phyloP scores from a whole-genome alignment of 1,140 invertebrate species.

The Sitobion miscanthi region DNA sequence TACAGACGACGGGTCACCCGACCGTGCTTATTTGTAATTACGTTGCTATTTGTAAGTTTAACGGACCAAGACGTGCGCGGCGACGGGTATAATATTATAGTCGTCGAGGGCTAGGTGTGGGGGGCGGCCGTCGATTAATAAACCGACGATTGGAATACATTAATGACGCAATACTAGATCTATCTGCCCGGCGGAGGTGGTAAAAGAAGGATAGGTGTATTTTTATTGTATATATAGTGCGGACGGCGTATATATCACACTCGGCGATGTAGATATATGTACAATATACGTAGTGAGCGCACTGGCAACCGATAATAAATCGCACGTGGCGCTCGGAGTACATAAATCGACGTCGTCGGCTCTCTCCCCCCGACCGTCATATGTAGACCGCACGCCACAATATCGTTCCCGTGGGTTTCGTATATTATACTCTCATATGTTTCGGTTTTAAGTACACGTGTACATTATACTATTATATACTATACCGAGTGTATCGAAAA shows the following conservation, averaged over 20 bases:
- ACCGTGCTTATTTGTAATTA: not conserved
- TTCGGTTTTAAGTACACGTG: not conserved
- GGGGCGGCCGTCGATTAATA: not conserved
- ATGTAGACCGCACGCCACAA: not conserved
- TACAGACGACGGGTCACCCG: not conserved
- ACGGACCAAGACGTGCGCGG: constrained; percentile 41
- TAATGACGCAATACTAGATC: not conserved
- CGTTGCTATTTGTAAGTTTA: constrained; percentile 54
- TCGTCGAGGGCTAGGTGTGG: not conserved
- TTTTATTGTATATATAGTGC: not conserved
- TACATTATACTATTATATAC: not conserved
- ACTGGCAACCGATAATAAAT: not conserved
- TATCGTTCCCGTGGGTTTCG: constrained; percentile 16
- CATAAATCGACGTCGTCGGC: not conserved
- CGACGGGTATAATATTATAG: not conserved
- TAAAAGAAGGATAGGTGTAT: not conserved
- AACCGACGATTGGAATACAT: constrained; percentile 21
- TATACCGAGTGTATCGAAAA: not conserved
- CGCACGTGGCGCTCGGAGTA: not conserved
- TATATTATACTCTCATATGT: not conserved
- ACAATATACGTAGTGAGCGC: not conserved
- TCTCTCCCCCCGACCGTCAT: not conserved
- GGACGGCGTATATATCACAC: not conserved
- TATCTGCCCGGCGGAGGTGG: not conserved
- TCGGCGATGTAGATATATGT: not conserved